Percentiles rank a stretch among this genome's conserved stretches.
phyloP scores from a whole-genome alignment of 2,888 invertebrate species.

The Drosophila monieri region DNA sequence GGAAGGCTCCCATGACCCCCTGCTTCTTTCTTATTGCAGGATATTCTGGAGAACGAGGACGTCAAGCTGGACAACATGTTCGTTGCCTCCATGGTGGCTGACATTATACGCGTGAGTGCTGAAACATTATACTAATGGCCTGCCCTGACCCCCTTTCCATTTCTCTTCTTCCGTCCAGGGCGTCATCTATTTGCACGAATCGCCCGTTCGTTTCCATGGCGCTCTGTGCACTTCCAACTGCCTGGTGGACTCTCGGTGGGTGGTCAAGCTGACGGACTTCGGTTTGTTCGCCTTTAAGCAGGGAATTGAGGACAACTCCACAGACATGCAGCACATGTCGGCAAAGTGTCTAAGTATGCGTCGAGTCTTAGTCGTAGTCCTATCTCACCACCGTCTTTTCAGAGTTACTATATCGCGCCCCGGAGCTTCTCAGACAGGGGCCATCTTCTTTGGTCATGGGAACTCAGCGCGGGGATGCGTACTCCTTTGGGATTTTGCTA shows the following conservation, averaged over 20 bases:
- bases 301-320: slow-evolving; percentile 87
- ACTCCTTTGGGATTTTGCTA: slow-evolving; percentile 94
- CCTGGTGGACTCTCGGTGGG: slow-evolving; percentile 97
- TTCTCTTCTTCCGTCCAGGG: slow-evolving; percentile 86
- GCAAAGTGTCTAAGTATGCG: slow-evolving; percentile 89
- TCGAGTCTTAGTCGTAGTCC: neutral
- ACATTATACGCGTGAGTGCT: slow-evolving; percentile 93
- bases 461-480: slow-evolving; percentile 91
- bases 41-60: slow-evolving; percentile 97
- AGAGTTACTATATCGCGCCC: slow-evolving; percentile 92
- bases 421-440: slow-evolving; percentile 88
- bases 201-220: slow-evolving; percentile 93
- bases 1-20: slow-evolving; percentile 6
- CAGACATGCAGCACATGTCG: slow-evolving; percentile 85
- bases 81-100: slow-evolving; percentile 96
- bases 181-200: slow-evolving; percentile 95
- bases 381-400: slow-evolving; percentile 16
- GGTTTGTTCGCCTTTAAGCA: slow-evolving; percentile 94
- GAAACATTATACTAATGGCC: slow-evolving; percentile 73
- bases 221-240: slow-evolving; percentile 95
- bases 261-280: slow-evolving; percentile 96
- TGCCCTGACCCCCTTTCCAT: slow-evolving; percentile 5
- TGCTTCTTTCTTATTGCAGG: slow-evolving; percentile 85
- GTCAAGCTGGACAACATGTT: slow-evolving; percentile 98
- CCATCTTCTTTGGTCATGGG: slow-evolving; percentile 84